Evolutionary conservation across 2,113 vertebrate genomes (phyloP).

Genomic region (Plecturocebus donacophilus): DNA sequence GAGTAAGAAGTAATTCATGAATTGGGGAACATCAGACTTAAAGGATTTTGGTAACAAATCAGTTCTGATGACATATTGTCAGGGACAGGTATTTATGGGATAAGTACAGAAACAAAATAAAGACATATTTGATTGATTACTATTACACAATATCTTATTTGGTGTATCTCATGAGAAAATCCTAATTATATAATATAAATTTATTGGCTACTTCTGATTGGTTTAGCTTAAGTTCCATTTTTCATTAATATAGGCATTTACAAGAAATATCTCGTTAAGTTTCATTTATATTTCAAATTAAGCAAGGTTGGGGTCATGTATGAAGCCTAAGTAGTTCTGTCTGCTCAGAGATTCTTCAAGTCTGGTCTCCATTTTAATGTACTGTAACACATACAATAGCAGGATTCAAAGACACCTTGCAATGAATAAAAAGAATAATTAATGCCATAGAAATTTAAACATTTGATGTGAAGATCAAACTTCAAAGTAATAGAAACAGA

Average conservation of each 20-base stretch:
- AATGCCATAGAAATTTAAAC: not conserved
- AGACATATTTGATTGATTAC: not conserved
- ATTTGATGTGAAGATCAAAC: not conserved
- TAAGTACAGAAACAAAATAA: not conserved
- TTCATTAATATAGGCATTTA: not conserved
- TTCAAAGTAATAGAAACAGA: not conserved
- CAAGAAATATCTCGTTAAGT: not conserved
- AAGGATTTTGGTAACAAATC: not conserved
- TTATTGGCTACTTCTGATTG: not conserved
- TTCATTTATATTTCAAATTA: not conserved
- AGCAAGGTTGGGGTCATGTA: not conserved
- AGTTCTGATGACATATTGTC: not conserved
- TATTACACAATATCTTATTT: not conserved
- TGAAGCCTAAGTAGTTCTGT: not conserved
- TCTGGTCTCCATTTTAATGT: not conserved
- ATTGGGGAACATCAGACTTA: not conserved
- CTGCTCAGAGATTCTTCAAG: not conserved
- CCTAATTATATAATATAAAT: not conserved
- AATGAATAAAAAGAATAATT: not conserved
- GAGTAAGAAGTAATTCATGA: not conserved
- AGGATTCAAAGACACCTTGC: not conserved
- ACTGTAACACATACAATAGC: not conserved
- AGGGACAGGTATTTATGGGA: not conserved
- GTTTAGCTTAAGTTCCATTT: not conserved
- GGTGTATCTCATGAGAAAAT: not conserved